Base-by-base conservation (phyloP, 1,140 invertebrate genomes). In the Drosophila nikananu region DNA sequence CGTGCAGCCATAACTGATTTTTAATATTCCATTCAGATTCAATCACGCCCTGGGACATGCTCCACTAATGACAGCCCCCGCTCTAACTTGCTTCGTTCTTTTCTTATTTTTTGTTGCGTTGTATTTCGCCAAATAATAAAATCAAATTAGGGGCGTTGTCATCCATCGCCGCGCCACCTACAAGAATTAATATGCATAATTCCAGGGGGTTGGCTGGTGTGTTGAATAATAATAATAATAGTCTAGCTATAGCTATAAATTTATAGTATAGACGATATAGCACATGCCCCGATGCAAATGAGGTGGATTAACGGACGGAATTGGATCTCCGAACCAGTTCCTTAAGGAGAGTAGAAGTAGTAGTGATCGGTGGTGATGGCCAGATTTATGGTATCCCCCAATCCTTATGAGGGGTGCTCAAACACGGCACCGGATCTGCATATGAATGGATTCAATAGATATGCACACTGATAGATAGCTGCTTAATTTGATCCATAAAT, bases 21-120 rank as follows among this genome's bases (percentile, higher is more conserved):
- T 52, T 61, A 73, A 73, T 73, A 73, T 61, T 73, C 71, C 71
- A 73, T 73, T 73, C 71, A 73, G 57, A 73, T 73, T 73, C 71
- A 73, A 73, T 73, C 67, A 73, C 55, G 68, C 54, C 67, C 67
- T 58, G 66, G 52, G 52, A 72, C 68, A 59, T 70, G 66, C 46
- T 70, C 67, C 54, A 72, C 64, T 70, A 70, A 68, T 52, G 52
- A 72, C 42, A 72, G 70, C 27, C 67, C 27, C 66, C 42, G 37
- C 23, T 9, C 17, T 4, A 27, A 27, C 25, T 30, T 27, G 35
- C 27, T 52, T n/a, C 3, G 32, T 15, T 46, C 5, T 23, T 7
- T 46, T 13, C 21, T 3, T 21, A n/a, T 23, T 23, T 48, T 48
- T 32, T 1, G 8, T 35, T 30, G 7, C n/a, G 27, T 23, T 25